These are phyloP conservation scores for Galemys pyrenaicus DNA, from an alignment of 2,113 vertebrate genomes.

Conservation along the genomic window DNA sequence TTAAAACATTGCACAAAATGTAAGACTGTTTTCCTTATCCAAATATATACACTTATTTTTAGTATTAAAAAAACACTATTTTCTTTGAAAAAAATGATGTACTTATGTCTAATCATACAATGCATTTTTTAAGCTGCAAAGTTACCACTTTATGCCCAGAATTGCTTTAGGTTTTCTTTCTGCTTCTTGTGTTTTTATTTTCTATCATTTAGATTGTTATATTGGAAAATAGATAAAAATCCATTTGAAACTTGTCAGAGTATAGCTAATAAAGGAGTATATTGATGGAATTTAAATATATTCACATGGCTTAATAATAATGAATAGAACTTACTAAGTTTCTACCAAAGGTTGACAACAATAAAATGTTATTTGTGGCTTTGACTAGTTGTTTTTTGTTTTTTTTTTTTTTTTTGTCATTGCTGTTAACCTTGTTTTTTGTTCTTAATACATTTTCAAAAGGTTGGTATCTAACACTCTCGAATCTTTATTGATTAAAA, in stretches of 20 bases:
- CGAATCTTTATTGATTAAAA: neutral
- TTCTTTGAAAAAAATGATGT: neutral
- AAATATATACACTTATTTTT: neutral
- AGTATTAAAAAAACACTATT: neutral
- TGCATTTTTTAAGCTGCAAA: neutral
- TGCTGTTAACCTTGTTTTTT: neutral
- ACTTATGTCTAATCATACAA: neutral
- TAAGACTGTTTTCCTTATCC: neutral
- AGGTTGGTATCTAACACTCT: neutral
- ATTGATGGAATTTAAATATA: neutral
- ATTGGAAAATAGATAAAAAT: neutral
- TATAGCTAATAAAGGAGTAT: neutral
- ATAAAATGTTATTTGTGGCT: neutral
- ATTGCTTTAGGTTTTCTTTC: neutral
- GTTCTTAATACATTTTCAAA: neutral
- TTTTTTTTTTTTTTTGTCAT: too few relatives aligned
- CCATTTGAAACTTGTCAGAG: neutral
- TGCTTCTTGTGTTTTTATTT: neutral
- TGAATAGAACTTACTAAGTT: neutral
- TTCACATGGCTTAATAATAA: neutral
- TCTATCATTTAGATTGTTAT: neutral
- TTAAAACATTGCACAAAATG: neutral
- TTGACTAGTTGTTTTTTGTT: neutral
- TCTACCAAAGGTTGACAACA: neutral
- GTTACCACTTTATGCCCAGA: neutral